phyloP scores from a whole-genome alignment of 2,797 vertebrate genomes.

The Anas bernieri region DNA sequence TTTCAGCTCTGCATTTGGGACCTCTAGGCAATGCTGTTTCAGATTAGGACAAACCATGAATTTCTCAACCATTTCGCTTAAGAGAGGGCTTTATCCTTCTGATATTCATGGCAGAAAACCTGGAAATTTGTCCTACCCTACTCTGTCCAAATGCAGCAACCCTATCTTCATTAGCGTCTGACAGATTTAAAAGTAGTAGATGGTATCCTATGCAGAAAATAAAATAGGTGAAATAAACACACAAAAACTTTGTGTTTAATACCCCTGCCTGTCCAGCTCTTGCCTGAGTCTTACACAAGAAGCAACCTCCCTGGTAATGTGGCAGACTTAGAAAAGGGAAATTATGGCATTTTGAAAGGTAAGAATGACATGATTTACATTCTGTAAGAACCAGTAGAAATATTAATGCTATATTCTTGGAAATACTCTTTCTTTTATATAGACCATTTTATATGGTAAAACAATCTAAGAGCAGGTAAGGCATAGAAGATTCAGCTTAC shows the following conservation, averaged over 20 bases:
- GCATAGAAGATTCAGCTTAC: not conserved
- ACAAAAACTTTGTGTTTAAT: not conserved
- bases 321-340: not conserved
- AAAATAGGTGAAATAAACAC: not conserved
- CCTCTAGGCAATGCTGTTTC: conserved; percentile 73
- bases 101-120: conserved; percentile 63
- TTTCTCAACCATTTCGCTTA: conserved; percentile 65
- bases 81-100: conserved; percentile 63
- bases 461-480: not conserved
- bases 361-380: not conserved
- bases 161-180: conserved; percentile 48
- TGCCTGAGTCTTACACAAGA: not conserved
- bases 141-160: conserved; percentile 44
- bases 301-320: not conserved
- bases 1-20: conserved; percentile 65
- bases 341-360: not conserved
- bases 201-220: not conserved
- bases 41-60: conserved; percentile 69
- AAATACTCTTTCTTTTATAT: conserved; percentile 13
- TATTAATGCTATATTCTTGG: not conserved
- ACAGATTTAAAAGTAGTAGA: conserved; percentile 60
- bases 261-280: not conserved
- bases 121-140: conserved; percentile 46
- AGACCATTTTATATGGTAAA: not conserved
- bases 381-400: not conserved